phyloP scores from a whole-genome alignment of 2,113 vertebrate species.

The Dolichallabes microphthalmus region DNA sequence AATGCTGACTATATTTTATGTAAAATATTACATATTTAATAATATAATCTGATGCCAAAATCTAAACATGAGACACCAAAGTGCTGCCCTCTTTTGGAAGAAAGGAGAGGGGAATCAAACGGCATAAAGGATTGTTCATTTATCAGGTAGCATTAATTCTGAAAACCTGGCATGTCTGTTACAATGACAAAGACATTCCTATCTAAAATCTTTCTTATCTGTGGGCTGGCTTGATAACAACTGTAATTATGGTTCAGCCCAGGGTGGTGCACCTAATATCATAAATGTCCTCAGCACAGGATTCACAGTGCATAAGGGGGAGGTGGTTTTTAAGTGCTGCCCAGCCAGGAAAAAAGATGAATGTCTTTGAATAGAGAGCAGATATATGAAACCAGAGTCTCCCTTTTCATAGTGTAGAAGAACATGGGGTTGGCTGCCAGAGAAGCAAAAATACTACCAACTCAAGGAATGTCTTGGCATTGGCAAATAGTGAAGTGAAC shows the following conservation, averaged over 20 bases:
- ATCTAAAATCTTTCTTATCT: conserved; percentile 69
- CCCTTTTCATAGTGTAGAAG: conserved; percentile 51
- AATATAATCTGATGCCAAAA: conserved; percentile 12
- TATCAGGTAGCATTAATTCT: conserved; percentile 13
- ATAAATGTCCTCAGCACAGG: conserved; percentile 57
- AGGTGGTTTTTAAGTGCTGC: conserved; percentile 49
- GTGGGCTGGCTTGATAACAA: conserved; percentile 63
- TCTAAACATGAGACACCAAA: conserved; percentile 27
- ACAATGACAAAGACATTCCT: conserved; percentile 66
- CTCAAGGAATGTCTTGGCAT: conserved; percentile 58
- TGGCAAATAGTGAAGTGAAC: conserved; percentile 48
- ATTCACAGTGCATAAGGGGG: conserved; percentile 45
- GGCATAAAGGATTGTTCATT: conserved; percentile 18
- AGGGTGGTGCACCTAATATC: conserved; percentile 60
- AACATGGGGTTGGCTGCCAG: conserved; percentile 52
- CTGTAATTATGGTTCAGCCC: conserved; percentile 65
- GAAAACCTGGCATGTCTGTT: conserved; percentile 24
- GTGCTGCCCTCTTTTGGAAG: conserved; percentile 63
- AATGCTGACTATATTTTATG: neutral
- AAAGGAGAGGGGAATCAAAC: conserved; percentile 44
- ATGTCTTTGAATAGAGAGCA: conserved; percentile 54
- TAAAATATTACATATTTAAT: conserved; percentile 1
- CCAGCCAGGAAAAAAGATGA: conserved; percentile 52
- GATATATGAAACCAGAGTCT: conserved; percentile 59
- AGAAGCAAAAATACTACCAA: conserved; percentile 57